Base-by-base conservation (phyloP, 2,797 vertebrate genomes). In the Chiroxiphia lanceolata region DNA sequence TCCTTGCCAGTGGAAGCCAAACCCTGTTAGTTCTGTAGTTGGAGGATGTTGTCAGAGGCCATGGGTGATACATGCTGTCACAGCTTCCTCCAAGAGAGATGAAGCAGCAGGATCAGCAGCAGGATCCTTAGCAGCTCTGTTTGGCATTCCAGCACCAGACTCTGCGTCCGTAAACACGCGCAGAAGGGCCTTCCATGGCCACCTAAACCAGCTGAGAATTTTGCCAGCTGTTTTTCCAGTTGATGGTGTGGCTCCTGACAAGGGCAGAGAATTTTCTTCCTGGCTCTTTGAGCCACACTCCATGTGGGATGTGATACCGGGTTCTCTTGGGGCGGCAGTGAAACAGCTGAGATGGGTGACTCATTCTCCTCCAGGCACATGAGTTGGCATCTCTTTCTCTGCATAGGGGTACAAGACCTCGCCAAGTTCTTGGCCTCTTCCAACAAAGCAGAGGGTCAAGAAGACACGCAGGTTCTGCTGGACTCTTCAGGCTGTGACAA, bases 391-490 rank as follows among this genome's bases (percentile, higher is more conserved):
- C 42, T 81, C 93, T 90, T 94, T 87, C 87, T 82, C 75, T 57
- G 31, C 42, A 87, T 86, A 99, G 99, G 98, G 65, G 97, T 99
- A 40, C 97, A 79, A 92, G 96, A 93, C 27, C 93, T 98, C 22
- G 96, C 97, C 18, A 97, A 98, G 76, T 98, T 98, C 96, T 87
- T 99, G 85, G 97, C 97, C 16, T 87, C 89, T 50, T 98, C 98
- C 56, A 97, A 94, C 64, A 95, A 95, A 40, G 98, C 98, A 94
- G 97, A 98, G 44, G 96, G 97, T 61, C 98, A 98, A 92, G 98
- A 98, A 74, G 96, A 98, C 11, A 96, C 96, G 0, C 96, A 97
- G 60, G 48, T 94, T 91, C 96, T 99, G 75, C 87, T 99, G 93
- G 98, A 98, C 71, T 96, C 97, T 40, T 94, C 98, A 89, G 98